Base-by-base conservation (phyloP, 1,140 invertebrate genomes). In the Psix sp. region DNA sequence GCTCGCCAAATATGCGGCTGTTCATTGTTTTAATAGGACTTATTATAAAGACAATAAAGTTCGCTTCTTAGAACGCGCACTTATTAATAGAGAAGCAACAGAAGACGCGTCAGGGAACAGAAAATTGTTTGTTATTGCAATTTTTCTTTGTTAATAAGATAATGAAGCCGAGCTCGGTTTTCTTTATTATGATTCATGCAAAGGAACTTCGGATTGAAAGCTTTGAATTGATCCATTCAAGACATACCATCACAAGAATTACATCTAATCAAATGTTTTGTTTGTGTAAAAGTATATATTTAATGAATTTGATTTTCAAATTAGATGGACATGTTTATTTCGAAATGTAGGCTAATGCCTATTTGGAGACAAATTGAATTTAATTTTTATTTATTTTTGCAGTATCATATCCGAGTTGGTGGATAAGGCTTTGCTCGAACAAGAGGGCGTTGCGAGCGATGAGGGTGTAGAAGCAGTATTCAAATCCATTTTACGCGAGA, bases 371-470 rank as follows among this genome's bases (percentile, higher is more conserved):
- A n/a, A 33, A 11, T 33, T 33, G 29, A 35, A 35, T 13, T 17
- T 16, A 18, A 18, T 15, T 29, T 59, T 17, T 26, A 14, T 48
- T 11, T 48, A 0, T 26, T 5, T 15, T 76, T 81, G 76, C 82
- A 93, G 93, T 77, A 90, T 94, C 77, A 92, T 94, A 70, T 92
- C 93, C n/a, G 92, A 94, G 78, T 87, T 95, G 78, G 91, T 95
- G 62, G 91, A 93, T 35, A 88, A 89, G 16, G 91, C 92, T 3
- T 85, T 90, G 38, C 56, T 80, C 49, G 82, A 87, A 70, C 84
- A 89, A 45, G 79, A 88, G 70, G 74, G 85, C 17, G 87, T 89
- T 66, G 81, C 85, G 6, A 80, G 80, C 70, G 78, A 85, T 72
- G 82, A 91, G 18, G 90, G 91, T 29, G 88, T 91, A 48, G 91